Evolutionary conservation across 2,797 vertebrate genomes (phyloP), one percentile per base, ranked within the genome.

Genomic region (Acestrorhynchus altus): DNA sequence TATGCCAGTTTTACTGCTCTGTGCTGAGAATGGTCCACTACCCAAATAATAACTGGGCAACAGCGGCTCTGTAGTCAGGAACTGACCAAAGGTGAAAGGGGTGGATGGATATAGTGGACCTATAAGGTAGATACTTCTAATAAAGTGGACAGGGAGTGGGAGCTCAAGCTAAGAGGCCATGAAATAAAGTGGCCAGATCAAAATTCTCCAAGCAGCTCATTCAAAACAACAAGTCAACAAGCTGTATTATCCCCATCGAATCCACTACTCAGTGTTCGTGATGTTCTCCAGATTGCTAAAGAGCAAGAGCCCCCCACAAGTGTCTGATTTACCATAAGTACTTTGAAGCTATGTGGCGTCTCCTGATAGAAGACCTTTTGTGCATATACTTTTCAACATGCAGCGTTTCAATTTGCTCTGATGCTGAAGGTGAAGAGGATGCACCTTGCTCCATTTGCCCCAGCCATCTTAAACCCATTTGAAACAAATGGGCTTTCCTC

Each of bases 401-500:
- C 26, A 77, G 81, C 4, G 4, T 9, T 31, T 71, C 67, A 12
- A 60, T 80, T 74, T 74, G 46, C 67, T 63, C 61, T 31, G 71
- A 51, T 72, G 26, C 51, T 71, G 64, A 71, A 79, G 79, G 68
- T 67, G 26, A 52, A 51, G 20, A 31, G 60, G 52, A 16, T 70
- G 51, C 65, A 81, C 64, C 77, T 67, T 66, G 49, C 78, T 72
- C 59, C 74, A 44, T 66, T 51, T 31, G 69, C 56, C 71, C 71
- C 74, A 69, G 81, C 73, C 73, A 47, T 81, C 78, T 74, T 69
- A 77, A 84, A 78, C 71, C 76, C 56, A 44, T 75, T 66, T 77
- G 72, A 81, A 76, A 83, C 81, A 81, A 74, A 72, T 57, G 74
- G 66, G 71, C 72, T 82, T 87, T 80, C 76, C 74, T 80, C 63